Percentiles rank a stretch among this genome's conserved stretches.
Conservation (phyloP, 2,797 vertebrate genomes). For the Rachycentron canadum region DNA sequence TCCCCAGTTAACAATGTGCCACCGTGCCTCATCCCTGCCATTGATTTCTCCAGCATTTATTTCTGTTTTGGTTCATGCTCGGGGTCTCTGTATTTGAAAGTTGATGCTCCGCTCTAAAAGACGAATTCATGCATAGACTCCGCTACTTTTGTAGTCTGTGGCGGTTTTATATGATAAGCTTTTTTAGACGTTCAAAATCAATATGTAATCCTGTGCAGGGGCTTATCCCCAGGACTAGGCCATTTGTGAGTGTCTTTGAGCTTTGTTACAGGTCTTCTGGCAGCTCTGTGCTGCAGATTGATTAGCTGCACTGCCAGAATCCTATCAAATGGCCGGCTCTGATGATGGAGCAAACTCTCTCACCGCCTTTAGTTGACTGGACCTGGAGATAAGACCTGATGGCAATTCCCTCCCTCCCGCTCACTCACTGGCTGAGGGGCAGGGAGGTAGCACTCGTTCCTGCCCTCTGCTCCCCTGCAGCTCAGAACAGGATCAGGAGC, state of each 20-base stretch:
- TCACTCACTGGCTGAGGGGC: slow-evolving; percentile 76
- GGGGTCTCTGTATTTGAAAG: slow-evolving; percentile 89
- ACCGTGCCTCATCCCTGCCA: slow-evolving; percentile 83
- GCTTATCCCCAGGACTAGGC: slow-evolving; percentile 94
- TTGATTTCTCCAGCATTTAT: slow-evolving; percentile 83
- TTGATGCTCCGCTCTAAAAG: slow-evolving; percentile 88
- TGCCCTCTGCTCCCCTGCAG: slow-evolving; percentile 26
- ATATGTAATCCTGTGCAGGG: slow-evolving; percentile 98
- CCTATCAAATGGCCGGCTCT: slow-evolving; percentile 92
- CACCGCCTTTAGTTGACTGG: slow-evolving; percentile 91
- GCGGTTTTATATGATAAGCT: slow-evolving; percentile 95
- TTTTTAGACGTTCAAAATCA: slow-evolving; percentile 95
- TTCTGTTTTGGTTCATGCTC: slow-evolving; percentile 74
- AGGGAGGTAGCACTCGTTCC: slow-evolving; percentile 12
- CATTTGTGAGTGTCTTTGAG: slow-evolving; percentile 97
- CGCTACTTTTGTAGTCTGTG: slow-evolving; percentile 88
- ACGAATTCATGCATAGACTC: slow-evolving; percentile 92
- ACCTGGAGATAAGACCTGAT: slow-evolving; percentile 93
- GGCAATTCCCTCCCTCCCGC: slow-evolving; percentile 85
- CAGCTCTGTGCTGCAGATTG: slow-evolving; percentile 92
- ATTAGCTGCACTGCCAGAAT: slow-evolving; percentile 94
- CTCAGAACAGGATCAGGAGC: slow-evolving; percentile 27
- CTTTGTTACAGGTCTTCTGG: slow-evolving; percentile 93
- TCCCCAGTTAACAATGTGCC: slow-evolving; percentile 53
- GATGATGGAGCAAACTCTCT: slow-evolving; percentile 94